Base-by-base conservation (phyloP, 1,140 invertebrate genomes). In the Cydia pomonella region DNA sequence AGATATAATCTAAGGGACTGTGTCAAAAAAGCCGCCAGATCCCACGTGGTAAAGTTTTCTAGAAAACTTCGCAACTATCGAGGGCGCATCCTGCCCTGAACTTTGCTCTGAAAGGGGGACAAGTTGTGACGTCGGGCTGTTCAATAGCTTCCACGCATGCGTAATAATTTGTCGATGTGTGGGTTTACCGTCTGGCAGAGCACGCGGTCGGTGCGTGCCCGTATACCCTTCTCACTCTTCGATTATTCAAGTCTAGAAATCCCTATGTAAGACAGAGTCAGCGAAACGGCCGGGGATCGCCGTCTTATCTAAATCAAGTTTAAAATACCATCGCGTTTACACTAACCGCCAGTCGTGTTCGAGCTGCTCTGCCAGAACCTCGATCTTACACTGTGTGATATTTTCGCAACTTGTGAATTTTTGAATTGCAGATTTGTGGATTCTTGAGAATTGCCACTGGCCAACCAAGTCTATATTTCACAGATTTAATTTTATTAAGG, bases 321-420 rank as follows among this genome's bases (percentile, higher is more conserved):
- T 91, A 89, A 91, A 92, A 92, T 92, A 92, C 84, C 86, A 83
- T 78, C 77, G 77, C 76, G 79, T 73, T 75, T 79, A 82, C 79
- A 78, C 80, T 84, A 84, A 83, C 87, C 84, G 87, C 89, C 89
- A 92, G 91, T 92, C 79, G 82, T 86, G 84, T 84, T 87, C 83
- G 78, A 88, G 84, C 80, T 86, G 83, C 81, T 81, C 80, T 84
- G 59, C 84, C 63, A 79, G 76, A 23, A 59, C 53, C 53, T 59
- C 9, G 53, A 23, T 79, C 76, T 82, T 80, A 74, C 74, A 78
- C 33, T 73, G 76, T 82, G 80, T 83, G 75, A 78, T 79, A 81
- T 76, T 75, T 86, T 84, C 83, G 84, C 85, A 83, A 85, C 66
- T 79, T 72, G 44, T 47, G 41, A 84, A 73, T 87, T 84, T 83